These are phyloP conservation scores for Phaethornis superciliosus DNA, from an alignment of 2,113 vertebrate species.

Conservation along the genomic window DNA sequence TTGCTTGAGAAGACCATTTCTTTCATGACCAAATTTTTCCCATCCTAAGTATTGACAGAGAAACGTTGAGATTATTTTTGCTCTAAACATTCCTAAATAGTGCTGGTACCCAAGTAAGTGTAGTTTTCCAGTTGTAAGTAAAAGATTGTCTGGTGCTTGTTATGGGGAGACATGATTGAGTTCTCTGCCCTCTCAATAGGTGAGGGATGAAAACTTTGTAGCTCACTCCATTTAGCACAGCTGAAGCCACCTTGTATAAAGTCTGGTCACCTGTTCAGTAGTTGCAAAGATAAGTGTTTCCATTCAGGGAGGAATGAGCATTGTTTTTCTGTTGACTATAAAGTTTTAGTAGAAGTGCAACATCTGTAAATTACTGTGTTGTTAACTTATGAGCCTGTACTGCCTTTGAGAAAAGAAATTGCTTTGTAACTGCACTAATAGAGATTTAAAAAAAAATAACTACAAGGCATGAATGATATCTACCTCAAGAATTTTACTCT, in stretches of 20 bases:
- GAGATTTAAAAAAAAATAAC: background rate
- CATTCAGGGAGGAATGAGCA: background rate
- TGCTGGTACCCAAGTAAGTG: background rate
- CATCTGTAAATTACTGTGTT: background rate
- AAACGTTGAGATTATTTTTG: background rate
- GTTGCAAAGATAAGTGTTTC: background rate
- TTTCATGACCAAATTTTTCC: background rate
- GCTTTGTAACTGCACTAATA: background rate
- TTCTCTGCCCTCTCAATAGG: background rate
- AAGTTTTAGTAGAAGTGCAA: background rate
- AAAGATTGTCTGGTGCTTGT: background rate
- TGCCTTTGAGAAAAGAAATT: background rate
- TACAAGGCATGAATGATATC: background rate
- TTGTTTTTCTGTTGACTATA: background rate
- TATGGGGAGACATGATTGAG: accelerated
- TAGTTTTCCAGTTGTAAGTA: background rate
- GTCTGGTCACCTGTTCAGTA: background rate
- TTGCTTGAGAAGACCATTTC: background rate
- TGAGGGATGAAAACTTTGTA: background rate
- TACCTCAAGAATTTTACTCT: background rate
- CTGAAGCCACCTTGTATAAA: background rate
- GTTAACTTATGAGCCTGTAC: background rate
- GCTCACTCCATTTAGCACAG: accelerated
- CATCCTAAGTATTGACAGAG: background rate
- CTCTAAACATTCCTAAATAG: background rate